A percentile compares a stretch with the other conserved stretches of the same genome.
phyloP scores from a whole-genome alignment of 2,797 vertebrate genomes.

The Pyrocephalus nanus region DNA sequence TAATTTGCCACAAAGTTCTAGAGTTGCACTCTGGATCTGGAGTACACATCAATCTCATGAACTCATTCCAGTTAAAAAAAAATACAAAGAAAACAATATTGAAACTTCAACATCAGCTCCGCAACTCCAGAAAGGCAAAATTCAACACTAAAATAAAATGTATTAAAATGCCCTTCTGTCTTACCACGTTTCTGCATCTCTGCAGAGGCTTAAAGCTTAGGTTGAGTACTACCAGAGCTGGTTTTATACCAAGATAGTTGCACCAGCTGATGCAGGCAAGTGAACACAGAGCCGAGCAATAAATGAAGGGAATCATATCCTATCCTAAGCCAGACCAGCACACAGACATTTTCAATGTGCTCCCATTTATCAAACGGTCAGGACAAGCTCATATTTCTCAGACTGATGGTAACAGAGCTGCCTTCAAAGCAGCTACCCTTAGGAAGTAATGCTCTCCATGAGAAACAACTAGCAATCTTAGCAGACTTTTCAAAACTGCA shows the following conservation, averaged over 20 bases:
- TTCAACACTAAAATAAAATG: background rate
- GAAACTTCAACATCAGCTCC: background rate
- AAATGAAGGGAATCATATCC: accelerated
- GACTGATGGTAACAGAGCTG: background rate
- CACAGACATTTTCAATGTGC: background rate
- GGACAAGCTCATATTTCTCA: background rate
- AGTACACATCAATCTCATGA: background rate
- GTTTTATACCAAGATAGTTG: background rate
- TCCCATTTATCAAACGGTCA: background rate
- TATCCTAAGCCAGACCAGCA: too few species aligned
- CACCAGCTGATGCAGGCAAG: background rate
- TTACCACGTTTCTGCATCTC: background rate
- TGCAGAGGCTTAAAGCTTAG: background rate
- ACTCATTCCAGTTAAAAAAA: background rate
- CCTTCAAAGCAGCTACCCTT: background rate
- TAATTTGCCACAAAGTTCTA: background rate
- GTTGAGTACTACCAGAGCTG: background rate
- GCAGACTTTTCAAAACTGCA: background rate
- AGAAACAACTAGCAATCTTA: background rate
- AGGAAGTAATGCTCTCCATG: background rate
- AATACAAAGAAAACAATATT: background rate
- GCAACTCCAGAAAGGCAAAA: background rate
- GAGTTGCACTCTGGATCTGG: background rate
- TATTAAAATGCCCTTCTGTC: background rate
- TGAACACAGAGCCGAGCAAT: accelerated